Percentiles rank a stretch among this genome's conserved stretches.
Evolutionary conservation across 2,113 vertebrate genomes (phyloP).

Genomic region (Sylvietta virens): DNA sequence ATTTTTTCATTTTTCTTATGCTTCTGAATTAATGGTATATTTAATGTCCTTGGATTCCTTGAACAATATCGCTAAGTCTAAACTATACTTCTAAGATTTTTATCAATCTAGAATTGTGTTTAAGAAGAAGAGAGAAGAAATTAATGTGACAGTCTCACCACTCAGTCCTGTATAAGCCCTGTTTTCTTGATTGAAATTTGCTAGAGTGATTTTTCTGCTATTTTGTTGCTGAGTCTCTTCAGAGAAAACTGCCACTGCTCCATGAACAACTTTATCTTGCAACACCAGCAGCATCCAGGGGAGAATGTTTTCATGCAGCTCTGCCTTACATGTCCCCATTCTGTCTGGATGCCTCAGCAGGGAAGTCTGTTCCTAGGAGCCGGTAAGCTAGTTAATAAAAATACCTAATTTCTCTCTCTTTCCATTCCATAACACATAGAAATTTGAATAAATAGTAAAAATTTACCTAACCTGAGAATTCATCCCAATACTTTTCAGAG

Average conservation of each 20-base stretch:
- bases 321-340: not conserved
- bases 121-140: not conserved
- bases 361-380: not conserved
- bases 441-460: not conserved
- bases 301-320: not conserved
- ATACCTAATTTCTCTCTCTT: not conserved
- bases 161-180: not conserved
- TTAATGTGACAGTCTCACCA: not conserved
- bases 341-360: not conserved
- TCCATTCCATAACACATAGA: not conserved
- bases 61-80: not conserved
- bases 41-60: not conserved
- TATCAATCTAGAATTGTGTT: not conserved
- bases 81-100: not conserved
- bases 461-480: not conserved
- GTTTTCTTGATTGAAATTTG: not conserved
- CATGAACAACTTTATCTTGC: not conserved
- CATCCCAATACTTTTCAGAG: not conserved
- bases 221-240: not conserved
- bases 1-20: not conserved
- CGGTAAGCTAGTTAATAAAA: not conserved
- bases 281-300: not conserved
- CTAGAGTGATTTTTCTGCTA: not conserved
- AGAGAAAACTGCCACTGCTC: not conserved
- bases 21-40: not conserved